Evolutionary conservation across 1,140 invertebrate species (phyloP), one percentile per base, ranked within the genome.

Genomic region (Hypsibius dujardini): DNA sequence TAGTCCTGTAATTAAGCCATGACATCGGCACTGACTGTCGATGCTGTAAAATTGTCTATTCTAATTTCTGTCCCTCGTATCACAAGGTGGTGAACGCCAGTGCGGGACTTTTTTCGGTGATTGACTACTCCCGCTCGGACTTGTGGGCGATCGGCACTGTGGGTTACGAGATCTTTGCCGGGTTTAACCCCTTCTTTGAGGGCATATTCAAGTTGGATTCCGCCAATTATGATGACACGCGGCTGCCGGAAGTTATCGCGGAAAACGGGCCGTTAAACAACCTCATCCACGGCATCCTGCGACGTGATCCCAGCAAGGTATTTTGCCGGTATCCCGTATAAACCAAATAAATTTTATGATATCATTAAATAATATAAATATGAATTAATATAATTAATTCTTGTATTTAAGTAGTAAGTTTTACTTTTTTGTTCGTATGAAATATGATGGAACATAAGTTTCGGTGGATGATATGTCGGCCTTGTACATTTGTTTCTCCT

Each of bases 141-240:
- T 79, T 89, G 1, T 94, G 90, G 90, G 85, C 89, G 0, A 85
- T 83, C 47, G 90, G 88, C 2, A 84, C 88, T 0, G 83, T 94
- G 70, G 87, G 87, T 0, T 92, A 90, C 78, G 89, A 92, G 80
- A 87, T 94, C 75, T 90, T 91, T 78, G 88, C 87, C 2, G 71
- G 77, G 47, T 77, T 75, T 1, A 93, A 92, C 84, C 90, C 90
- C 2, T 92, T 92, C 77, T 87, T 71, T 45, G 47, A 71, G 40
- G 70, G 70, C 1, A 86, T 75, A 70, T 67, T 67, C 72, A 70
- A 59, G 59, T 71, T 71, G 72, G 67, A 12, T 70, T 72, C 1
- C 73, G 76, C 1, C 70, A 59, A 7, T 74, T 84, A 82, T 2
- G 83, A 88, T 70, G 78, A 92, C 59, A 88, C 89, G 1, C 72